Conservation (phyloP, 1,140 invertebrate species). For the Papilio polyxenes region DNA sequence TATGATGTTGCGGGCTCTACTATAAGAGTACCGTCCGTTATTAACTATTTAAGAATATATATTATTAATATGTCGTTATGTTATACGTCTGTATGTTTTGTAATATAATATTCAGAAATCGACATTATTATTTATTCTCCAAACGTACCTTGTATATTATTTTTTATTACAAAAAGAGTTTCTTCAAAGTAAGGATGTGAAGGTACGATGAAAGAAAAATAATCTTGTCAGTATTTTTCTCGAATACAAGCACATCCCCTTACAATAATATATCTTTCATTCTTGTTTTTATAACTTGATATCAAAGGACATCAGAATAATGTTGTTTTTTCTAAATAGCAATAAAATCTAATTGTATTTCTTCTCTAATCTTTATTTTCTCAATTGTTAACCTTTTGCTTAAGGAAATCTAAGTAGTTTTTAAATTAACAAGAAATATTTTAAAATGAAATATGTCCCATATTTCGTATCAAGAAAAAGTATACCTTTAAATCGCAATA, state of each 20-base stretch:
- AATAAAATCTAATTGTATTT: background rate
- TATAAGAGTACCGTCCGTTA: too few relatives aligned
- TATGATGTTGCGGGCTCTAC: too few relatives aligned
- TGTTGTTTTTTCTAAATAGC: background rate
- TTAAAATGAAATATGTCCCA: too few relatives aligned
- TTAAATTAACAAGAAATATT: too few relatives aligned
- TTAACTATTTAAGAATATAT: too few relatives aligned
- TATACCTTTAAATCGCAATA: too few relatives aligned
- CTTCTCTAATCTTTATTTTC: background rate
- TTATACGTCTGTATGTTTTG: too few relatives aligned
- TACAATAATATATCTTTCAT: background rate
- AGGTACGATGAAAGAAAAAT: constrained; percentile 3
- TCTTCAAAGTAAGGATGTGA: background rate
- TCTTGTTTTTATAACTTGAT: background rate
- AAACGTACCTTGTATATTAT: background rate
- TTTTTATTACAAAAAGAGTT: background rate
- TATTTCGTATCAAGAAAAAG: too few relatives aligned
- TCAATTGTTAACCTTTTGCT: background rate
- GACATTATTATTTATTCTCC: background rate
- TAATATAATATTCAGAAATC: background rate
- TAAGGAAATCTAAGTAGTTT: too few relatives aligned
- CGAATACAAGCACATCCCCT: background rate
- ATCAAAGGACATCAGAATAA: background rate
- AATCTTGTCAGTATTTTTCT: background rate
- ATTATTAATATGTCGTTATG: background rate